Evolutionary conservation across 2,797 vertebrate genomes (phyloP), one percentile per base, ranked within the genome.

Genomic region (Simalia tracyae): DNA sequence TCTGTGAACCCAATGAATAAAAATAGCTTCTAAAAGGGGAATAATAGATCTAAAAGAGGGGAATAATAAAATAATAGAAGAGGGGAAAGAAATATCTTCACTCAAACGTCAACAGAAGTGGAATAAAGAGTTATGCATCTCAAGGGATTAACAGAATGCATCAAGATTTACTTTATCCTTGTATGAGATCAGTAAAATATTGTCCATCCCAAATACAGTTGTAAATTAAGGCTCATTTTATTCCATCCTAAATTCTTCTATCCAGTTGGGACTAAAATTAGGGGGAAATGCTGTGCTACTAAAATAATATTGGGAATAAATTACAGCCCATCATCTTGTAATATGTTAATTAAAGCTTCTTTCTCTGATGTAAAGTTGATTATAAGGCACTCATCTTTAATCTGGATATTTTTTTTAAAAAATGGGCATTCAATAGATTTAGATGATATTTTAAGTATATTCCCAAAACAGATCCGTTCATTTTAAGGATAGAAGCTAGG

Each of bases 261-360:
- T 94, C 96, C 96, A 94, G 91, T 94, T 94, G 95, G 95, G 93
- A 93, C 89, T 17, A 22, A 36, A 64, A 54, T 72, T 54, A 31
- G 42, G 59, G 42, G 6, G 0, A 56, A 89, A 68, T 89, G 28
- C 95, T 96, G 92, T 91, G 64, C 93, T 91, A 90, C 88, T 95
- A 93, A 94, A 95, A 93, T 93, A 92, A 60, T 84, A 92, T 95
- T 87, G 88, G 92, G 94, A 87, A 94, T 96, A 94, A 95, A 96
- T 96, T 95, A 91, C 87, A 96, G 96, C 91, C 96, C 88, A 93
- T 96, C 97, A 93, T 95, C 94, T 95, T 97, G 95, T 93, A 92
- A 96, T 94, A 94, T 90, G 96, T 95, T 96, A 96, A 96, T 97
- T 95, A 97, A 94, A 91, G 54, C 88, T 60, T 93, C 86, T 94